Conservation (phyloP, 2,113 vertebrate genomes). For the Balaeniceps rex region DNA sequence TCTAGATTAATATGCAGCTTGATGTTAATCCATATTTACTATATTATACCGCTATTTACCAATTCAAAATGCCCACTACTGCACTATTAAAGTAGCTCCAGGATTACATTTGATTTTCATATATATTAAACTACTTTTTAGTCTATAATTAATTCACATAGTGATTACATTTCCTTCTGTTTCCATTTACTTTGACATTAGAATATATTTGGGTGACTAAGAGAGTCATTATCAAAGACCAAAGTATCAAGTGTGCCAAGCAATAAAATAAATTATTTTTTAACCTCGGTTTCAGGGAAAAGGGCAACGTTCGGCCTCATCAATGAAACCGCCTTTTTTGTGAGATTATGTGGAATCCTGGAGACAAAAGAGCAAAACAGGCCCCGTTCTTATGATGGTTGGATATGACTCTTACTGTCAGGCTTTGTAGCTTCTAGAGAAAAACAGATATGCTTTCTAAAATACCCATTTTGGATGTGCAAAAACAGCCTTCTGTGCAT, state of each 20-base stretch:
- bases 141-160: neutral
- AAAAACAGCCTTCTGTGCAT: neutral
- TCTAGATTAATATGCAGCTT: neutral
- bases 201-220: neutral
- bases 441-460: constrained; percentile 31
- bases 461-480: neutral
- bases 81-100: neutral
- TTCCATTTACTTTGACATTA: neutral
- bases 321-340: neutral
- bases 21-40: neutral
- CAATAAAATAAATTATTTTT: neutral
- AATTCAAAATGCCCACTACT: neutral
- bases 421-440: neutral
- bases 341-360: neutral
- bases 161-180: neutral
- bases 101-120: constrained; percentile 32
- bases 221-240: neutral
- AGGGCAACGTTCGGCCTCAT: neutral
- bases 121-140: constrained; percentile 49
- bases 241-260: neutral
- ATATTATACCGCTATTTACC: neutral
- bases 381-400: neutral
- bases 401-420: neutral
- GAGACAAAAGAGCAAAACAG: neutral
- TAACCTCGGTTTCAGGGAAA: neutral